A percentile compares a stretch with the other conserved stretches of the same genome.
These are phyloP conservation scores for Gortyna flavago DNA, from an alignment of 2,888 invertebrate species.

Conservation along the genomic window DNA sequence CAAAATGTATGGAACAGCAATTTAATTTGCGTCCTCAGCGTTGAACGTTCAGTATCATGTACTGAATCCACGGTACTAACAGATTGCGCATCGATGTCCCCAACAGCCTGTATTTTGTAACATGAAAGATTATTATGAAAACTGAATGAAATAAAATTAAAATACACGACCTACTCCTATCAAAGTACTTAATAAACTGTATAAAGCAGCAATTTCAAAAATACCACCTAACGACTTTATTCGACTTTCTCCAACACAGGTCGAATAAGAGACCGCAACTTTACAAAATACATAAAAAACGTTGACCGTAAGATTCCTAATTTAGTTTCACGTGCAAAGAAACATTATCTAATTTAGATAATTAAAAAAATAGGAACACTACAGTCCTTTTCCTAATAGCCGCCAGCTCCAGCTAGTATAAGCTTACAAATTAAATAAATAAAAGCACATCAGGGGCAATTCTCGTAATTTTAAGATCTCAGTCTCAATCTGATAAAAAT, in stretches of 20 bases:
- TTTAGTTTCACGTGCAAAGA: conserved; percentile 33
- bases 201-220: conserved; percentile 31
- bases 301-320: conserved; percentile 48
- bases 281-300: conserved; percentile 33
- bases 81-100: background rate
- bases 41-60: background rate
- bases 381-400: conserved; percentile 42
- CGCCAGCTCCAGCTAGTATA: conserved; percentile 34
- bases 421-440: conserved; percentile 61
- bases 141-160: conserved; percentile 41
- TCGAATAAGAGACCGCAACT: conserved; percentile 29
- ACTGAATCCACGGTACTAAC: background rate
- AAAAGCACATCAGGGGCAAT: conserved; percentile 43
- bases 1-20: background rate
- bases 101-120: conserved; percentile 19
- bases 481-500: background rate
- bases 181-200: conserved; percentile 24
- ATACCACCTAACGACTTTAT: conserved; percentile 22
- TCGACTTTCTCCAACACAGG: conserved; percentile 9
- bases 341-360: conserved; percentile 40
- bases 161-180: conserved; percentile 38
- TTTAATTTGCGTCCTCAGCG: no score
- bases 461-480: background rate
- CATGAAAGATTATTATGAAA: conserved; percentile 38
- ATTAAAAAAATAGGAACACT: conserved; percentile 46